These are phyloP conservation scores for Philypnodon macrostomus DNA, from an alignment of 2,797 vertebrate genomes.

Conservation along the genomic window DNA sequence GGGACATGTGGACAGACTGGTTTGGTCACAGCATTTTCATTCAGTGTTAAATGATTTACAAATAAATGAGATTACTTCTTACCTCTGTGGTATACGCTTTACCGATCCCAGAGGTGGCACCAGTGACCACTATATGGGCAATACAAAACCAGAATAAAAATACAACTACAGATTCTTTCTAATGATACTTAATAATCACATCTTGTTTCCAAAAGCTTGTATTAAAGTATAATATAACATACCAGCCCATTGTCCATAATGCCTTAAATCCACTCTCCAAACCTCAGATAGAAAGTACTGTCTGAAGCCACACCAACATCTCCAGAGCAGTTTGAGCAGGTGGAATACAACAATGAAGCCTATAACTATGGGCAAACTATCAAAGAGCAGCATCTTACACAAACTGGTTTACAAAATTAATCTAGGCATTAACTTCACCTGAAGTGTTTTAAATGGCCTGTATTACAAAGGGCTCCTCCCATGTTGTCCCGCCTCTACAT, in stretches of 20 bases:
- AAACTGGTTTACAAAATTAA: conserved; percentile 9
- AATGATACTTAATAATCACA: too few relatives aligned
- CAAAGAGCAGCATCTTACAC: conserved; percentile 25
- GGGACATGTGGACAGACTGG: conserved; percentile 17
- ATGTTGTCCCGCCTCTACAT: conserved; percentile 27
- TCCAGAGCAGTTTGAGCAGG: conserved; percentile 63
- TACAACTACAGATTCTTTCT: not conserved
- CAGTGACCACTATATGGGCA: conserved; percentile 80
- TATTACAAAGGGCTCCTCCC: conserved; percentile 36
- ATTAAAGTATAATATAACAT: conserved; percentile 15
- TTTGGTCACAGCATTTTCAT: not conserved
- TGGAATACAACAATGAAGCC: conserved; percentile 41
- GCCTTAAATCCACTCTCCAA: conserved; percentile 67
- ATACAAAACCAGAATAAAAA: conserved; percentile 15
- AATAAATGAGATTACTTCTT: conserved; percentile 24
- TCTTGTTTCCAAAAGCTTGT: not conserved
- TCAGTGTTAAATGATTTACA: not conserved
- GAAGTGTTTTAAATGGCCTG: not conserved
- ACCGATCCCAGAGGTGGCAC: conserved; percentile 80
- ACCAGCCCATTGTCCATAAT: conserved; percentile 80
- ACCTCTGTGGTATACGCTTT: conserved; percentile 80
- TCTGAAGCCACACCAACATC: conserved; percentile 66
- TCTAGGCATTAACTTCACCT: not conserved
- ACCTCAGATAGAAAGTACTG: conserved; percentile 63
- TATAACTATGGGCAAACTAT: conserved; percentile 51